Percentiles rank a stretch among this genome's conserved stretches.
Evolutionary conservation across 2,888 invertebrate species (phyloP).

Genomic region (Platycnemis pennipes): DNA sequence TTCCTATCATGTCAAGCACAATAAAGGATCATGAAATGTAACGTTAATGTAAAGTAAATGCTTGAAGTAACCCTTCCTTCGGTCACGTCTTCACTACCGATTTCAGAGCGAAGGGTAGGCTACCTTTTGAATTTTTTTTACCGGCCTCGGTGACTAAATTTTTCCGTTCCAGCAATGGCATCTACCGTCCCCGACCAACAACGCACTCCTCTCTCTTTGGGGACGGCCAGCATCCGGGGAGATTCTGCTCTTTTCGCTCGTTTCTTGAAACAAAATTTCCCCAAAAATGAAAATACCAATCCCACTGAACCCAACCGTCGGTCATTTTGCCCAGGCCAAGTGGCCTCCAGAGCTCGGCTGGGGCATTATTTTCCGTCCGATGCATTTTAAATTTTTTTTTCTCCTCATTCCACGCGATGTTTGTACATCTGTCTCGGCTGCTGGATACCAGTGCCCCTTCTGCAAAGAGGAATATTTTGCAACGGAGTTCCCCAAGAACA

Average conservation of each 20-base stretch:
- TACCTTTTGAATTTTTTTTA: too few species aligned
- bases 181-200: background rate
- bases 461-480: background rate
- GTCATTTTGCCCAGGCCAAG: background rate
- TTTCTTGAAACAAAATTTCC: slow-evolving; percentile 3
- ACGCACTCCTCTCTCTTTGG: background rate
- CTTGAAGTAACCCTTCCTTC: too few species aligned
- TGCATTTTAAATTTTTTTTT: background rate
- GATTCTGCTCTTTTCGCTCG: background rate
- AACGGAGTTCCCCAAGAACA: background rate
- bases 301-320: background rate
- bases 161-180: background rate
- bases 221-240: background rate
- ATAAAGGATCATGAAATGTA: too few species aligned
- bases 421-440: too few species aligned
- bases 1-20: too few species aligned
- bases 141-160: slow-evolving; percentile 25
- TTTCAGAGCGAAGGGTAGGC: too few species aligned
- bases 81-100: too few species aligned
- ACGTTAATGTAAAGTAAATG: too few species aligned
- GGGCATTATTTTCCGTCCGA: background rate
- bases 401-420: background rate
- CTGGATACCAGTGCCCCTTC: background rate
- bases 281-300: background rate
- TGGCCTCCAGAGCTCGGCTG: background rate